Evolutionary conservation across 2,888 invertebrate species (phyloP).

Genomic region (Elysia crispata): DNA sequence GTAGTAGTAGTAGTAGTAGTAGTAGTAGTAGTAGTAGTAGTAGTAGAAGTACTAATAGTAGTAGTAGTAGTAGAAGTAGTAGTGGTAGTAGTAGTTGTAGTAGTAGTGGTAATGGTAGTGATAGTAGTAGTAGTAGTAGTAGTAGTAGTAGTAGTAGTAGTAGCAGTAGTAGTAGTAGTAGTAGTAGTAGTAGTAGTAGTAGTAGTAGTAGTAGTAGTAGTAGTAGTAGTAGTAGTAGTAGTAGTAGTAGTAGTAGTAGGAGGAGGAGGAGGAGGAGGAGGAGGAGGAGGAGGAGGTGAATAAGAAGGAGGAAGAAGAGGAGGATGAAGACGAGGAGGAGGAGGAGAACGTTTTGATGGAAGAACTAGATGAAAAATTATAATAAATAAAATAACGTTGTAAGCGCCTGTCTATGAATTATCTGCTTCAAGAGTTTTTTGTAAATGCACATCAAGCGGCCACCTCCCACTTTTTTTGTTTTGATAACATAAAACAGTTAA

Average conservation of each 20-base stretch:
- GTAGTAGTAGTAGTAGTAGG: slow-evolving; percentile 5
- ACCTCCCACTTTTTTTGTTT: no score
- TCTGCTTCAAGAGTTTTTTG: no score
- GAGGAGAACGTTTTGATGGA: background rate
- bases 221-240: slow-evolving; percentile 37
- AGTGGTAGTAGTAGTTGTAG: slow-evolving; percentile 29
- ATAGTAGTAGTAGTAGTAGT: slow-evolving; percentile 28
- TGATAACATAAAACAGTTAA: background rate
- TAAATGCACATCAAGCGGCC: no score
- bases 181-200: slow-evolving; percentile 33
- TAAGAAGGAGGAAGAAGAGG: background rate
- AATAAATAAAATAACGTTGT: no score
- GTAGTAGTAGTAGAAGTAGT: no score
- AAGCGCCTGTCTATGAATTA: no score
- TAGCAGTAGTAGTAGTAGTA: slow-evolving; percentile 30
- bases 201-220: slow-evolving; percentile 39
- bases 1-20: slow-evolving; percentile 32
- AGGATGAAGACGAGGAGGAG: no score
- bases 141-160: slow-evolving; percentile 10
- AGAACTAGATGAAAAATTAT: no score
- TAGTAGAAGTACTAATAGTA: no score
- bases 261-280: no score
- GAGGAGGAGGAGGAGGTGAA: no score
- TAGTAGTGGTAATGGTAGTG: background rate
- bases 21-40: no score